Evolutionary conservation across 1,140 invertebrate species (phyloP).

Genomic region (Ephestia elutella): DNA sequence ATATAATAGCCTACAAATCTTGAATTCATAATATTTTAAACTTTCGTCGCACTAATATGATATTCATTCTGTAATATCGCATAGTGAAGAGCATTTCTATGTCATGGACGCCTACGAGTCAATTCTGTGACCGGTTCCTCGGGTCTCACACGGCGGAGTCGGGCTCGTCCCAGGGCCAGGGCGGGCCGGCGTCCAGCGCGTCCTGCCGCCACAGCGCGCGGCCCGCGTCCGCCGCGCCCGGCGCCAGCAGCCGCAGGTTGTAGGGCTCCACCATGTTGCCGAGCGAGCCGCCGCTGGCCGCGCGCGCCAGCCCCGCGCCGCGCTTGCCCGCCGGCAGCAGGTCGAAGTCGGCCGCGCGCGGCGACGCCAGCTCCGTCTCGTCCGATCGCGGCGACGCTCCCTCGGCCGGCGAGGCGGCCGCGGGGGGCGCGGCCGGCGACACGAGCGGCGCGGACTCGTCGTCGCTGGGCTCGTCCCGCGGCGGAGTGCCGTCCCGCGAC

Average conservation of each 20-base stretch:
- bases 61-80: too few species aligned
- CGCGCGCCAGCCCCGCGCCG: constrained; percentile 20
- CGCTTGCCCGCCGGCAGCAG: constrained; percentile 50
- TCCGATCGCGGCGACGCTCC: constrained; percentile 54
- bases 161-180: constrained; percentile 66
- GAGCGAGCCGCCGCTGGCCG: constrained; percentile 41
- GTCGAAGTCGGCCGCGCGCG: constrained; percentile 44
- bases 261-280: constrained; percentile 63
- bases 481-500: constrained; percentile 43
- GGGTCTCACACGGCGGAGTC: constrained; percentile 60
- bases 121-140: neutral
- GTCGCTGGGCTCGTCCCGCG: constrained; percentile 66
- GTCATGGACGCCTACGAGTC: too few species aligned
- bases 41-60: too few species aligned
- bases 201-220: constrained; percentile 66
- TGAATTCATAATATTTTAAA: too few species aligned
- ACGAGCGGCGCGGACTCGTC: constrained; percentile 79
- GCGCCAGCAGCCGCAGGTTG: constrained; percentile 58
- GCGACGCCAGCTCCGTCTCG: constrained; percentile 47
- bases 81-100: too few species aligned
- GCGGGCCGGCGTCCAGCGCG: constrained; percentile 60
- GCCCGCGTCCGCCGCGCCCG: constrained; percentile 40
- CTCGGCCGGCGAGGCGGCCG: constrained; percentile 20
- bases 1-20: too few species aligned
- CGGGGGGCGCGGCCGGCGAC: constrained; percentile 22